Base-by-base conservation (phyloP, 1,140 invertebrate genomes). In the Brevipalpus yothersi region DNA sequence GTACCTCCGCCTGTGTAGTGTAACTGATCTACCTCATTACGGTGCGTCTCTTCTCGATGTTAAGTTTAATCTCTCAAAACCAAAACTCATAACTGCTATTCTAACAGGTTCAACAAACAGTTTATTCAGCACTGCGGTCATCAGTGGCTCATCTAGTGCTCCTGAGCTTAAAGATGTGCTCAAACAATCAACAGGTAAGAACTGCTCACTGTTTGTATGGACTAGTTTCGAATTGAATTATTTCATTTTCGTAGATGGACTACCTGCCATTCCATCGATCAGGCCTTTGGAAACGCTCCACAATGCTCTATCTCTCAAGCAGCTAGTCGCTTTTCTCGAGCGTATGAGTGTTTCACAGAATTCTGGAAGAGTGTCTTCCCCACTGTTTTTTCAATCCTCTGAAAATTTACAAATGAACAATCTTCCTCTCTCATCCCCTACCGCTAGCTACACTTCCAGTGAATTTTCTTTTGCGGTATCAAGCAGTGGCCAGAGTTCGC, bases 221-320 rank as follows among this genome's bases (percentile, higher is more conserved):
- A 1, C 12, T 5, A 9, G n/a, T 10, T n/a, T 51, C n/a, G 9
- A 17, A 51, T 51, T 19, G 17, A 56, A 41, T 49, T 39, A 19
- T 17, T 51, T 58, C 58, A 10, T 56, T 59, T 19, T 51, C 15
- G n/a, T 43, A 45, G 57, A 58, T 31, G 61, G 49, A 31, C 17
- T 51, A 51, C 42, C 59, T 39, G 21, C 19, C 15, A 17, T 43
- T 41, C 91, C 91, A 43, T 82, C 86, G 1, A 90, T 96, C 63
- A 78, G 89, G 54, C 89, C 91, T 1, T 69, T 96, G 67, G 91
- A 96, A 73, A 96, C 92, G 4, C 73, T 96, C 41, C 91, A 96
- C 73, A 95, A 96, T 73, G 86, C 89, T 40, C 72, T 96, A 61
- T 94, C 89, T 39, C 74, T 94, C 63, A 79, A 81, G 43, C 86